These are phyloP conservation scores for Acronicta alni DNA, from an alignment of 2,888 invertebrate species.

Conservation along the genomic window DNA sequence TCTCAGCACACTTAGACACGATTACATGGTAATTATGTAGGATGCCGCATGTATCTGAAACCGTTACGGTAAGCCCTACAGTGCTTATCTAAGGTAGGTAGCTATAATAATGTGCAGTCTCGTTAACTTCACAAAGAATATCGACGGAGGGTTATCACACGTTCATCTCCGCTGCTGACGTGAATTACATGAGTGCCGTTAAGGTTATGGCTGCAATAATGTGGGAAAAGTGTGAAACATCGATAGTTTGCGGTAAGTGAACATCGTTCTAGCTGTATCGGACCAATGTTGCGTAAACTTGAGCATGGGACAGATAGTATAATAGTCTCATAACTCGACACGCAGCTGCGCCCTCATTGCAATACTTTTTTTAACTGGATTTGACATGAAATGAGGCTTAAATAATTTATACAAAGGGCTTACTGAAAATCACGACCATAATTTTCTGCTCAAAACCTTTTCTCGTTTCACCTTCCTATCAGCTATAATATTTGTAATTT, in stretches of 20 bases:
- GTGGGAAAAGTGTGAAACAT: constrained; percentile 82
- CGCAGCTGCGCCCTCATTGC: constrained; percentile 13
- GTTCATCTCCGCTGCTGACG: constrained; percentile 56
- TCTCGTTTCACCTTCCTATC: no score
- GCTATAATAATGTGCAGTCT: constrained; percentile 21
- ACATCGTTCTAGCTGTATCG: constrained; percentile 55
- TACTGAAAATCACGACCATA: no score
- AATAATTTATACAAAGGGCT: no score
- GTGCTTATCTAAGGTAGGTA: constrained; percentile 3
- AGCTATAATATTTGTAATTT: no score
- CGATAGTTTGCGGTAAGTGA: constrained; percentile 74
- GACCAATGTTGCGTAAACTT: constrained; percentile 57
- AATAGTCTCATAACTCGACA: constrained; percentile 42
- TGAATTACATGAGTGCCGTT: constrained; percentile 71
- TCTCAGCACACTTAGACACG: constrained; percentile 52
- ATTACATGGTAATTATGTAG: constrained; percentile 50
- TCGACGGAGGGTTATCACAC: constrained; percentile 57
- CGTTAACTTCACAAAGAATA: constrained; percentile 54
- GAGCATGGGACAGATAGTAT: constrained; percentile 59
- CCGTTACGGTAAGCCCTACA: constrained; percentile 52
- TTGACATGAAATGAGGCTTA: neutral
- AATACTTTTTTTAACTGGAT: constrained; percentile 2
- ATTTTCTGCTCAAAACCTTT: no score
- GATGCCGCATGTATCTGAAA: constrained; percentile 27
- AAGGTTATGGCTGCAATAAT: constrained; percentile 70